Conservation (phyloP, 2,113 vertebrate species). For the Tupaia chinensis region DNA sequence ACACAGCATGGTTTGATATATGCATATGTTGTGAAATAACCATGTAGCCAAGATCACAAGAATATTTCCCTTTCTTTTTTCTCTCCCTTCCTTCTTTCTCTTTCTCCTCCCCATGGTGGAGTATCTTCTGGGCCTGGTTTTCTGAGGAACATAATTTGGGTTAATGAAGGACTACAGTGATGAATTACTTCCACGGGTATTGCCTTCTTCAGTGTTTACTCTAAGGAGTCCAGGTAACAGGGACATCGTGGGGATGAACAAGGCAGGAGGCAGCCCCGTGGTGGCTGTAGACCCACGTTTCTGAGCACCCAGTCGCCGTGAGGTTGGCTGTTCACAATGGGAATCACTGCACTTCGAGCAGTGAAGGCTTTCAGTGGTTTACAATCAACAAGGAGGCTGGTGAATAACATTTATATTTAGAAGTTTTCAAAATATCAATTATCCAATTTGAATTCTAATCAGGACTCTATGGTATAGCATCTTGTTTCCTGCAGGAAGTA, state of each 20-base stretch:
- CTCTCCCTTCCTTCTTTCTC: too few species aligned
- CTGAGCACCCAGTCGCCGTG: background rate
- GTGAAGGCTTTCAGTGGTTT: background rate
- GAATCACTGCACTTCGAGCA: background rate
- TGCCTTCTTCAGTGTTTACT: background rate
- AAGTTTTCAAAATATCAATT: background rate
- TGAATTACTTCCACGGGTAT: background rate
- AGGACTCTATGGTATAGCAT: background rate
- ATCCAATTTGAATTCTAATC: constrained; percentile 19
- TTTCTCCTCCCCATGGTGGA: background rate
- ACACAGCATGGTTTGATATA: background rate
- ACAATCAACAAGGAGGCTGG: background rate
- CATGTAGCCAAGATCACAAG: background rate
- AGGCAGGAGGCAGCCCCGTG: background rate
- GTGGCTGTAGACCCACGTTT: background rate
- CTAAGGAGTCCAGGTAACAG: constrained; percentile 2
- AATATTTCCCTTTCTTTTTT: background rate
- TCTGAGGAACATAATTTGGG: background rate
- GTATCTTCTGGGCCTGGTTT: background rate
- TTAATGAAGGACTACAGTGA: background rate
- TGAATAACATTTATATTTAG: background rate
- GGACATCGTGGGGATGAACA: constrained; percentile 12
- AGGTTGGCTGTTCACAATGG: background rate
- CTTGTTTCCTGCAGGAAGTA: background rate
- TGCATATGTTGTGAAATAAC: background rate